Evolutionary conservation across 2,888 invertebrate species (phyloP), one percentile per base, ranked within the genome.

Genomic region (Idaea straminata): DNA sequence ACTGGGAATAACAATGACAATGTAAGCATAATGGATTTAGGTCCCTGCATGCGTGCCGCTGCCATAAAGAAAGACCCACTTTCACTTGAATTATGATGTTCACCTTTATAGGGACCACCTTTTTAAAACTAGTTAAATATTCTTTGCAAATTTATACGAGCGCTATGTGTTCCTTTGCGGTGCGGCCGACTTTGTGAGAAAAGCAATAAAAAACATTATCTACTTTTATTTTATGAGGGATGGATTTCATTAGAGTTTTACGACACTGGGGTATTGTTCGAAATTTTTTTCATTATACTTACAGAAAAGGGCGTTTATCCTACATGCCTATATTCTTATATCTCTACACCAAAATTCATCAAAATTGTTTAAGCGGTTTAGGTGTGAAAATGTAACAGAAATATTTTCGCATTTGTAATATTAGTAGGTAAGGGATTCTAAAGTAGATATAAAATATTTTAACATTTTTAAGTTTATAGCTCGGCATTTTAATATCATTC

Each of bases 1-100:
- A 76, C 68, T 64, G 77, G 77, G 87, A 86, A 87, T 87, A 83
- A 77, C 83, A 87, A 87, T 87, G 82, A 77, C 79, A 74, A 78
- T 78, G 81, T 82, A 84, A 84, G 77, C 82, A 80, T 83, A 83
- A 86, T 84, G 84, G 79, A 77, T 78, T 77, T 81, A 80, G 81
- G 77, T 75, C 77, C 74, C 77, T 75, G 77, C 76, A 75, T 77
- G 79, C 77, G 76, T 77, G 74, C 72, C 70, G 69, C 68, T 72
- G 69, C 72, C 81, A 80, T 80, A 82, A 78, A 77, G 70, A 76
- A 72, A 47, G 70, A 64, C 70, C 67, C 76, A 83, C 88, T 88
- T 88, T 88, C 88, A 83, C 88, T 84, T 75, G 69, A 80, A 75
- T 78, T 82, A 81, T 80, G 77, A 80, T 74, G 77, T 69, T 77